phyloP scores from a whole-genome alignment of 2,888 invertebrate genomes.

The Chrysodeixis includens region DNA sequence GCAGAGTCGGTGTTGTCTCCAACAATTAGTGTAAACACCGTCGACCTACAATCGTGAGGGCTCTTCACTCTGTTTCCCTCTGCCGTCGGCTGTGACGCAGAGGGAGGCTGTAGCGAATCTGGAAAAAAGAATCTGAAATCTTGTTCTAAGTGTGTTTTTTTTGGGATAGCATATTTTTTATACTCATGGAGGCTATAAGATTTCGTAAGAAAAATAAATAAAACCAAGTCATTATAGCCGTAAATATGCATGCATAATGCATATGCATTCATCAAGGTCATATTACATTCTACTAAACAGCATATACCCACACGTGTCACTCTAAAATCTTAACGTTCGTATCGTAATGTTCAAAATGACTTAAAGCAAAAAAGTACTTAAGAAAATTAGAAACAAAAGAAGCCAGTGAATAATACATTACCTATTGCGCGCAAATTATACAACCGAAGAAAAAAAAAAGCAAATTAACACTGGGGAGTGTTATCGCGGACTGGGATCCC shows the following conservation, averaged over 20 bases:
- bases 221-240: too few relatives aligned
- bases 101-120: constrained; percentile 37
- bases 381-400: neutral
- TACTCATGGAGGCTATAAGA: too few relatives aligned
- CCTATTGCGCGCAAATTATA: constrained; percentile 1
- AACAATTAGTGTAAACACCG: constrained; percentile 84
- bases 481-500: neutral
- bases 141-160: too few relatives aligned
- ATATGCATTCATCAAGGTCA: too few relatives aligned
- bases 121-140: neutral
- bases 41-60: constrained; percentile 76
- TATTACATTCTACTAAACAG: too few relatives aligned
- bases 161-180: too few relatives aligned
- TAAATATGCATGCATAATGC: too few relatives aligned
- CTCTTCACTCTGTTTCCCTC: constrained; percentile 68
- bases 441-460: neutral
- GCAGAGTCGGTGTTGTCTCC: constrained; percentile 73
- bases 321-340: too few relatives aligned
- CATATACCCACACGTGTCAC: too few relatives aligned
- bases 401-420: neutral
- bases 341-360: too few relatives aligned
- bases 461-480: neutral
- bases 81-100: constrained; percentile 11
- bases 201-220: too few relatives aligned
- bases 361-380: too few relatives aligned